Evolutionary conservation across 2,113 vertebrate species (phyloP), one percentile per base, ranked within the genome.

Genomic region (Rhynchomys soricoides): DNA sequence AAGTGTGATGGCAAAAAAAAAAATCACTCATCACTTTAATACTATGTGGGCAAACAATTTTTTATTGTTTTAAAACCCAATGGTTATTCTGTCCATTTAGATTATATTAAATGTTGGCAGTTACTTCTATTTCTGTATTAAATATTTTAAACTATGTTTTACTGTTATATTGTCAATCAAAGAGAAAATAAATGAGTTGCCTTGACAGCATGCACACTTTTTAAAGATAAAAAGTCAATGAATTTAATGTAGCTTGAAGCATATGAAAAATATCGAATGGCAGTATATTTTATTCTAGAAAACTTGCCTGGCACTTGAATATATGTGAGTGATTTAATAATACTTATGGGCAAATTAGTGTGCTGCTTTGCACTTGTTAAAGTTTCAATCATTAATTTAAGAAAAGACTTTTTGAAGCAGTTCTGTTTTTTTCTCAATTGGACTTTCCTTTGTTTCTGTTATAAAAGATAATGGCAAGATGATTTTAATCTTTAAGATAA

Each of bases 71-170:
- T 43, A 78, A 83, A 43, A 86, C 7, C 1, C 19, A 81, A 73
- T 70, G 45, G 64, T 37, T 79, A 55, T 73, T 95, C 5, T 82
- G 8, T 92, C 7, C 7, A n/a, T 48, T 85, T 34, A 92, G 12
- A 74, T 3, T 78, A 3, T 37, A 34, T 43, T 88, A 73, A 16
- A 88, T 2, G 34, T 93, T 96, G 34, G 90, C 7, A 79, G 59
- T 34, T 79, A 62, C 52, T 26, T 50, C 22, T 87, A n/a, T n/a
- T 24, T 7, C 13, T 86, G 13, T 3, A 90, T 90, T 68, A 66
- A 59, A 83, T 87, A 90, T 86, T 93, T 93, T 77, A 93, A 90
- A 88, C 0, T 81, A 50, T 66, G 8, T 81, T 40, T 91, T 64
- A 16, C 15, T 40, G 64, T 79, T 83, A 52, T 3, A 87, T 77